Evolutionary conservation across 2,888 invertebrate genomes (phyloP), one percentile per base, ranked within the genome.

Genomic region (Hyposoter dolosus): DNA sequence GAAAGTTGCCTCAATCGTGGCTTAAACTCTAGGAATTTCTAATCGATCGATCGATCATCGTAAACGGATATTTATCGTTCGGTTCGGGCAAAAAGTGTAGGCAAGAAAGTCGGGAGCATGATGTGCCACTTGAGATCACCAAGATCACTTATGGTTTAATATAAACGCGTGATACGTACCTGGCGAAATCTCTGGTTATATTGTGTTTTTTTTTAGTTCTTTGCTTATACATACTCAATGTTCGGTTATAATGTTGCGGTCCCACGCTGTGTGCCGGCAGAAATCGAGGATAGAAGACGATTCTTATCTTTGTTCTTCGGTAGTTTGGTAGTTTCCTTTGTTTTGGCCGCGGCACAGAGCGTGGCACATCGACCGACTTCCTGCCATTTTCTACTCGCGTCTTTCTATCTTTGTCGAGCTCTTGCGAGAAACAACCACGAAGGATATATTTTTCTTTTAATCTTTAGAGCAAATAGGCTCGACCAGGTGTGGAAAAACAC

Each of bases 281-380:
- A 77, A 93, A 77, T 78, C 68, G 82, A 82, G 81, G 81, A 81
- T 81, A 81, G 86, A 86, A 83, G 81, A 84, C 68, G 86, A 86
- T 93, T 88, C 89, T 89, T 93, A 93, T 93, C 93, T 92, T 74
- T 81, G 56, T 88, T 90, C 85, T 86, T 78, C 88, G 89, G 91
- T 92, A 91, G 92, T 92, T 93, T 91, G 90, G 91, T 91, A 87
- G 92, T 90, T 92, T 93, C 93, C 92, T 93, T 93, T 93, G 93
- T 93, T 92, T 93, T 92, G 92, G 92, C 90, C 89, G 90, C 84
- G 82, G 86, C 84, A 77, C 35, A 28, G 68, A 35, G 91, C 90
- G 89, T 69, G 84, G 88, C 83, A 83, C 88, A 90, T 91, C 91
- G 90, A 79, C 90, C 89, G 89, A 92, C 92, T 93, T 93, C 93